A percentile compares a stretch with the other conserved stretches of the same genome.
These are phyloP conservation scores for Drosophila erecta DNA, from an alignment of 1,140 invertebrate genomes.

Conservation along the genomic window DNA sequence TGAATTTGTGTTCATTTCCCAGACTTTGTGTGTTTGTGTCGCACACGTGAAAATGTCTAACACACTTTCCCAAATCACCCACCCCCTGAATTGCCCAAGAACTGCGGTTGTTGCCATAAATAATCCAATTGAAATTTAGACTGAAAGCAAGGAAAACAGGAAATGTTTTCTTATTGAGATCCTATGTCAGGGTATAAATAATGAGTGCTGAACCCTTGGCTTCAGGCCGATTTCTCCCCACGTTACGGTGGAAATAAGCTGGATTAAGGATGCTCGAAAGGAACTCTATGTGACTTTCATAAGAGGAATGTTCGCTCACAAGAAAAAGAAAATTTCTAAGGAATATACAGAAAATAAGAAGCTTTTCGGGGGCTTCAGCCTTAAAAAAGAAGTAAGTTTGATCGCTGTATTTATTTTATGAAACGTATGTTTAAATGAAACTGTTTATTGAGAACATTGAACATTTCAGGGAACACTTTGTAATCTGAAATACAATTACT, in stretches of 20 bases:
- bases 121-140: conserved; percentile 50
- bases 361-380: no score
- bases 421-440: no score
- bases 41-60: conserved; percentile 54
- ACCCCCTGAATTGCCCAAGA: conserved; percentile 11
- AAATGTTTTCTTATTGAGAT: conserved; percentile 36
- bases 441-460: no score
- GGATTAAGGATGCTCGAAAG: conserved; percentile 73
- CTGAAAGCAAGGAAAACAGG: conserved; percentile 19
- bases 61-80: background rate
- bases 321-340: background rate
- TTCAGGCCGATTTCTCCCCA: conserved; percentile 10
- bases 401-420: no score
- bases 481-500: no score
- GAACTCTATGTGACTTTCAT: conserved; percentile 67
- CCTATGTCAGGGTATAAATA: conserved; percentile 37
- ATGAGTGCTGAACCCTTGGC: conserved; percentile 26
- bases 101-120: conserved; percentile 38
- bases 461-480: no score
- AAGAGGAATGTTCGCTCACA: conserved; percentile 21
- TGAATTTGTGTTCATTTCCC: conserved; percentile 58
- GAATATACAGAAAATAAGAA: no score
- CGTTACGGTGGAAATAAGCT: conserved; percentile 68
- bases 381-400: no score
- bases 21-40: conserved; percentile 19